phyloP scores from a whole-genome alignment of 37 sponge, comb jelly and placozoan species.

The Halisarca cf. caerulea region DNA sequence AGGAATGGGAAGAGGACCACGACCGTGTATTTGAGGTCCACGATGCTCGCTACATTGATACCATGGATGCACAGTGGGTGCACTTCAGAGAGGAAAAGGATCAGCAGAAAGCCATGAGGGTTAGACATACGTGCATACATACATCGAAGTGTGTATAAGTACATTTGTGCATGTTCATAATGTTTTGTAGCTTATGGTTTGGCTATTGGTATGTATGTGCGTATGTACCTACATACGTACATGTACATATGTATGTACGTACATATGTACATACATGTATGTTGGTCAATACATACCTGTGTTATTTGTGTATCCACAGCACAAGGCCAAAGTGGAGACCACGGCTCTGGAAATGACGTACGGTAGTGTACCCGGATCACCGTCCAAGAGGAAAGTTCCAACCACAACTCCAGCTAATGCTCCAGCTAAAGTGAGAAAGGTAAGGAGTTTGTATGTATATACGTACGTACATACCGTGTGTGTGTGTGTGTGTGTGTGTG shows the following conservation, averaged over 20 bases:
- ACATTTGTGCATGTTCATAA: too few species aligned
- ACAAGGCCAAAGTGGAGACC: conserved; percentile 55
- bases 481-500: not conserved
- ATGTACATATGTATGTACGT: not conserved
- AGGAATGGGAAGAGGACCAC: conserved; percentile 68
- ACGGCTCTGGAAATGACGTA: conserved; percentile 71
- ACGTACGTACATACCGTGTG: not conserved
- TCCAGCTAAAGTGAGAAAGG: conserved; percentile 13
- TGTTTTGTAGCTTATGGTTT: too few species aligned
- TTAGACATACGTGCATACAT: conserved; percentile 2
- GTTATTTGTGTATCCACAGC: conserved; percentile 33
- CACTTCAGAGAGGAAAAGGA: conserved; percentile 44
- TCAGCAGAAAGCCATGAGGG: conserved; percentile 59
- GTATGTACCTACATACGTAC: not conserved
- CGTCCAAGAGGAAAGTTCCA: conserved; percentile 40
- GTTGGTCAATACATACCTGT: not conserved
- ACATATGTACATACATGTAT: not conserved
- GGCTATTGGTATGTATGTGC: too few species aligned
- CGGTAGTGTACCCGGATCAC: conserved; percentile 68
- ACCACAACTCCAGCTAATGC: not conserved
- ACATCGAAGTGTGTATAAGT: too few species aligned
- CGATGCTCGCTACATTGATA: conserved; percentile 68
- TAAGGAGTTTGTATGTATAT: not conserved
- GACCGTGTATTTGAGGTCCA: conserved; percentile 49
- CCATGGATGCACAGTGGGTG: conserved; percentile 55